Evolutionary conservation across 1,140 invertebrate species (phyloP).

Genomic region (Eupristina koningsbergeri): DNA sequence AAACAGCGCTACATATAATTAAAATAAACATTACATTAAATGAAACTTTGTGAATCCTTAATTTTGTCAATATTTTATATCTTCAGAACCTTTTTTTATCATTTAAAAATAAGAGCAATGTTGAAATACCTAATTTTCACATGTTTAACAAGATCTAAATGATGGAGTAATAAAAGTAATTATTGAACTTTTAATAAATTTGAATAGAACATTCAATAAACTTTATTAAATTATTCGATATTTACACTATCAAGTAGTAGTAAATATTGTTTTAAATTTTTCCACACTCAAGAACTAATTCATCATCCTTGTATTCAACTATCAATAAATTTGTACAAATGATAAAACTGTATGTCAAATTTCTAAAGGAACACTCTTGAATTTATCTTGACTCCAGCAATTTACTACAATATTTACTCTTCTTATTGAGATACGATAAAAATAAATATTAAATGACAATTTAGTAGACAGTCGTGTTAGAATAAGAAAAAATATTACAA

Average conservation of each 20-base stretch:
- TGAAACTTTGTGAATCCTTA: too few species aligned
- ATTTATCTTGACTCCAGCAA: not conserved
- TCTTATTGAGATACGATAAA: not conserved
- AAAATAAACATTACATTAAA: not conserved
- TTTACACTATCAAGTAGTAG: not conserved
- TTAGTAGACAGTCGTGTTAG: not conserved
- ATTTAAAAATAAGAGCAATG: not conserved
- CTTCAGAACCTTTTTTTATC: not conserved
- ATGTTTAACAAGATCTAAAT: not conserved
- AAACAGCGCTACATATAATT: not conserved
- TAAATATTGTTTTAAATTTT: not conserved
- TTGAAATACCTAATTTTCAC: not conserved
- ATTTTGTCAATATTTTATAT: not conserved
- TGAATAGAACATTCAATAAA: not conserved
- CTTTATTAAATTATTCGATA: not conserved
- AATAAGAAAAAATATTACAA: not conserved
- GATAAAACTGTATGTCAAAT: constrained; percentile 3
- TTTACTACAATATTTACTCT: not conserved
- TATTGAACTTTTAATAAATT: not conserved
- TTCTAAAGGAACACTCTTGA: not conserved
- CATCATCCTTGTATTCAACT: not conserved
- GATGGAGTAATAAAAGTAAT: not conserved
- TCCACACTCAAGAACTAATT: constrained; percentile 39
- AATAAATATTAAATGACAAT: too few species aligned
- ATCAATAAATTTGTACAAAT: not conserved